Evolutionary conservation across 1,140 invertebrate genomes (phyloP).

Genomic region (Zaprionus ghesquierei): DNA sequence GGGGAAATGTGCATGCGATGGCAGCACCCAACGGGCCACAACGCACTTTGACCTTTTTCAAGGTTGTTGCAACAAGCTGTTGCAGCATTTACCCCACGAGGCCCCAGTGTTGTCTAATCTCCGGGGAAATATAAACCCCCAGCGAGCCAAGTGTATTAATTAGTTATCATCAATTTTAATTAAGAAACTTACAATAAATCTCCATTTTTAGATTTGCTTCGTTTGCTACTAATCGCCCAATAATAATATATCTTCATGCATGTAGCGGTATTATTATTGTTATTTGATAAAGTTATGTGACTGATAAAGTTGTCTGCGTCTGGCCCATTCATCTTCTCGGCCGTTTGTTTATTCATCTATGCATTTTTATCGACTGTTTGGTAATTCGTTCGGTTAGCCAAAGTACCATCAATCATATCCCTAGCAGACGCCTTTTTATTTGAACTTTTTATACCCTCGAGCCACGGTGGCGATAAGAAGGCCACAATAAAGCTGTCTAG

Average conservation of each 20-base stretch:
- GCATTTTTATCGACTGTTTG: conserved; percentile 58
- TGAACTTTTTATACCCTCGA: neutral
- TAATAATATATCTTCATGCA: conserved; percentile 24
- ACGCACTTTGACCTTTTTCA: conserved; percentile 49
- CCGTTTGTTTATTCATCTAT: conserved; percentile 46
- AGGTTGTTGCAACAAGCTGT: conserved; percentile 46
- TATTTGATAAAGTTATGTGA: conserved; percentile 9
- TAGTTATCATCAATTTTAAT: conserved; percentile 34
- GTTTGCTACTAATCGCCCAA: conserved; percentile 6
- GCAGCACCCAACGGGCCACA: neutral
- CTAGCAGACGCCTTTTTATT: conserved; percentile 26
- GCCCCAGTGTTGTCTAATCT: neutral
- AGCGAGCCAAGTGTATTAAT: conserved; percentile 7
- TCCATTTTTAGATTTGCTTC: conserved; percentile 25
- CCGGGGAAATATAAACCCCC: neutral
- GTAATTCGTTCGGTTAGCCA: conserved; percentile 44
- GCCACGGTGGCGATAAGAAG: neutral
- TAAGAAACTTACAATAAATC: conserved; percentile 35
- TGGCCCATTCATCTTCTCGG: conserved; percentile 22
- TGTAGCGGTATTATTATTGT: neutral
- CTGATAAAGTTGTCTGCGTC: conserved; percentile 25
- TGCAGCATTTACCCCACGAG: neutral
- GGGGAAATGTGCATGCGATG: conserved; percentile 20
- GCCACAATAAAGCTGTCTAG: neutral
- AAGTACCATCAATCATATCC: conserved; percentile 58